phyloP scores from a whole-genome alignment of 2,888 invertebrate species.

The Drosophila niveifrons region DNA sequence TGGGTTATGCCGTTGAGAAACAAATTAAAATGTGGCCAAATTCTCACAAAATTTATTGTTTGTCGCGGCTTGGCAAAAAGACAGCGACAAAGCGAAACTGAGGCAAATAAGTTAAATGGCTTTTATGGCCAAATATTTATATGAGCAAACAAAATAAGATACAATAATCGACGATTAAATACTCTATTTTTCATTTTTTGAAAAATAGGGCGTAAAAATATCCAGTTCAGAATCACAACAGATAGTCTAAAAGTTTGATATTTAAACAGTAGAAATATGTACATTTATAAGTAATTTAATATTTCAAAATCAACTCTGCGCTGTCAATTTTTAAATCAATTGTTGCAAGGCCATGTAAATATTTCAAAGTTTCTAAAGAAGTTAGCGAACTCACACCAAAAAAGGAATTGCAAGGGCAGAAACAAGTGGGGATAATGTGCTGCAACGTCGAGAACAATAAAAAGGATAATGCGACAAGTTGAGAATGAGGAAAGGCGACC shows the following conservation, averaged over 20 bases:
- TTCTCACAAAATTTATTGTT: constrained; percentile 74
- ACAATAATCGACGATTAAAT: not conserved
- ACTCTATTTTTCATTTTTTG: constrained; percentile 16
- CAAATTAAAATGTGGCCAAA: constrained; percentile 80
- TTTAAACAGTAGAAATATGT: not conserved
- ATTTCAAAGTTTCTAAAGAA: constrained; percentile 27
- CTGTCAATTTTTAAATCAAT: not conserved
- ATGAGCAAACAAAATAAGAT: constrained; percentile 18
- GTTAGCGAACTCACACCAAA: constrained; percentile 14
- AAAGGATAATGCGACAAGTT: constrained; percentile 80
- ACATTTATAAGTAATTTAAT: not conserved
- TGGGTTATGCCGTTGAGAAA: constrained; percentile 56
- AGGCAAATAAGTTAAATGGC: constrained; percentile 59
- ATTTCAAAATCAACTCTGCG: not conserved
- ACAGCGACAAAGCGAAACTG: constrained; percentile 35
- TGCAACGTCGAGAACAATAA: constrained; percentile 72
- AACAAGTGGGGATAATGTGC: constrained; percentile 58
- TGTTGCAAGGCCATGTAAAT: constrained; percentile 10
- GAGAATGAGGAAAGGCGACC: constrained; percentile 67
- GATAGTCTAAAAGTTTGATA: too few species aligned
- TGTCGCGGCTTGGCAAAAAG: constrained; percentile 61
- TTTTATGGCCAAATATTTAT: constrained; percentile 55
- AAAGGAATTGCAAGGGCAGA: constrained; percentile 19
- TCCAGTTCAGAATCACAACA: too few species aligned
- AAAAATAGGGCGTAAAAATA: not conserved